Evolutionary conservation across 2,888 invertebrate genomes (phyloP).

Genomic region (Hanleya hanleyi): DNA sequence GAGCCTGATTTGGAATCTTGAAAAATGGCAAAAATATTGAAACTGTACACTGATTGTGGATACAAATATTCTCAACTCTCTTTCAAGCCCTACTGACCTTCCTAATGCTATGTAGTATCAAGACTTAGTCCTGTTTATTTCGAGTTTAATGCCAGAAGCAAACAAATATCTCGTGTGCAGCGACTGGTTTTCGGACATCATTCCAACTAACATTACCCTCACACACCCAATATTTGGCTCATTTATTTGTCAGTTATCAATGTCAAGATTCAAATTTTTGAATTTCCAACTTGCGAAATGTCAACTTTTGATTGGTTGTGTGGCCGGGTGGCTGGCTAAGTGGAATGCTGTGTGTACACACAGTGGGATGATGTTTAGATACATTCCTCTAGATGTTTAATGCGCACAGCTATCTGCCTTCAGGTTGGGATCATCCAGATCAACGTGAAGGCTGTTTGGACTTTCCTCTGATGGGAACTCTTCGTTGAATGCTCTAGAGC

Average conservation of each 20-base stretch:
- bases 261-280: constrained; percentile 3
- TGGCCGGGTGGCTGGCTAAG: background rate
- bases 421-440: too few relatives aligned
- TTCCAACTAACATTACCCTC: background rate
- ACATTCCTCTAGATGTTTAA: background rate
- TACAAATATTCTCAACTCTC: background rate
- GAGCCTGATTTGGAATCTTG: too few relatives aligned
- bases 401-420: background rate
- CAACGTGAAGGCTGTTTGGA: too few relatives aligned
- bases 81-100: constrained; percentile 6
- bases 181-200: background rate
- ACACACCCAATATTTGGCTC: constrained; percentile 8
- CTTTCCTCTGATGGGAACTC: too few relatives aligned
- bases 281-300: background rate
- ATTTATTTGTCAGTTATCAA: constrained; percentile 5
- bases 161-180: background rate
- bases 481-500: too few relatives aligned
- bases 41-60: background rate
- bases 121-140: background rate
- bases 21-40: too few relatives aligned
- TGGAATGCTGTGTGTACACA: background rate
- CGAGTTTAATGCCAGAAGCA: constrained; percentile 3
- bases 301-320: background rate
- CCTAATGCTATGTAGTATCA: background rate
- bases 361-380: background rate